Evolutionary conservation across 2,797 vertebrate genomes (phyloP).

Genomic region (Pseudomugil tenellus): DNA sequence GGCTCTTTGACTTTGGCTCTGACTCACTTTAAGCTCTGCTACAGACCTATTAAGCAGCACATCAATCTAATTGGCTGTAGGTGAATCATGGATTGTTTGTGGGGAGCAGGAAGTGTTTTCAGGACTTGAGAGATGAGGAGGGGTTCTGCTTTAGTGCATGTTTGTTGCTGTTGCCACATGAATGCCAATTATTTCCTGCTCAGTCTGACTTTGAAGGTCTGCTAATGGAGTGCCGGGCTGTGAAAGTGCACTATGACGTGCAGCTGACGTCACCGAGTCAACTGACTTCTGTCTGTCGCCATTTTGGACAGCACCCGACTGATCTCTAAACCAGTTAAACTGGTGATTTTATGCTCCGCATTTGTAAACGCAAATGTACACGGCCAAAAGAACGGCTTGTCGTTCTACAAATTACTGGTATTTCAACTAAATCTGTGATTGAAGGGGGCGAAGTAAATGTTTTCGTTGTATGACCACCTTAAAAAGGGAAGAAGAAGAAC

Average conservation of each 20-base stretch:
- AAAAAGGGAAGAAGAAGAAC: too few relatives aligned
- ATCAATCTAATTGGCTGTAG: conserved; percentile 47
- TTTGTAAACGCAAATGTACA: too few relatives aligned
- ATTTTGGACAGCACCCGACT: too few relatives aligned
- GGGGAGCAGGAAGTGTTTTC: conserved; percentile 1
- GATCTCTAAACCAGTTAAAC: too few relatives aligned
- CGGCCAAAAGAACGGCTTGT: too few relatives aligned
- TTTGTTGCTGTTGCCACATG: conserved; percentile 1
- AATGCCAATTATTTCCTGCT: conserved; percentile 38
- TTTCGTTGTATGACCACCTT: too few relatives aligned
- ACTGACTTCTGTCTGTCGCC: too few relatives aligned
- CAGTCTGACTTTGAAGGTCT: conserved; percentile 3
- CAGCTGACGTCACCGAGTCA: too few relatives aligned
- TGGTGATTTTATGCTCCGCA: too few relatives aligned
- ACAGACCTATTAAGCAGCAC: conserved; percentile 37
- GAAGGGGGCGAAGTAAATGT: too few relatives aligned
- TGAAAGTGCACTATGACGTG: not conserved
- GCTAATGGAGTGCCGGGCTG: conserved; percentile 1
- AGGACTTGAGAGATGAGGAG: conserved; percentile 1
- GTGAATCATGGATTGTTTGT: conserved; percentile 24
- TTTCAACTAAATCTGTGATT: too few relatives aligned
- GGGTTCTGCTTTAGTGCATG: not conserved
- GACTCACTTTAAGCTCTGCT: conserved; percentile 31
- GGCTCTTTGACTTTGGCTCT: conserved; percentile 30
- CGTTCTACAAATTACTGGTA: too few relatives aligned